A percentile compares a stretch with the other conserved stretches of the same genome.
Evolutionary conservation across 2,797 vertebrate genomes (phyloP).

Genomic region (Sebastes cheni): DNA sequence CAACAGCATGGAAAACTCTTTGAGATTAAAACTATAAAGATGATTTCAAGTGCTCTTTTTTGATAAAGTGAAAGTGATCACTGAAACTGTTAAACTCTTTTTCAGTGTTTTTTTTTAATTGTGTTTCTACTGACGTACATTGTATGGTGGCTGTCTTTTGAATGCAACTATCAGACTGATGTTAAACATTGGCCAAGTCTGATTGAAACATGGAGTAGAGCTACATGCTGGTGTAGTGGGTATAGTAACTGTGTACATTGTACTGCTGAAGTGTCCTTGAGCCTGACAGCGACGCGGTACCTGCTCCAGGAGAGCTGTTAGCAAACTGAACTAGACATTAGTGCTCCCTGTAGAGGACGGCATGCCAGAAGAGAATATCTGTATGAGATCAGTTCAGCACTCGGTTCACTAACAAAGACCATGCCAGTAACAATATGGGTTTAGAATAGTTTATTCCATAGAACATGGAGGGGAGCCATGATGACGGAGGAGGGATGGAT

Average conservation of each 20-base stretch:
- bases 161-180: not conserved
- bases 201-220: not conserved
- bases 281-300: conserved; percentile 1
- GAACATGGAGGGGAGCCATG: too few species aligned
- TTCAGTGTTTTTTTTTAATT: not conserved
- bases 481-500: too few species aligned
- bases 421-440: too few species aligned
- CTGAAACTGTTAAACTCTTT: not conserved
- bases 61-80: not conserved
- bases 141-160: not conserved
- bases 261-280: conserved; percentile 20
- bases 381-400: not conserved
- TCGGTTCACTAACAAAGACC: not conserved
- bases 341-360: not conserved
- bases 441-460: too few species aligned
- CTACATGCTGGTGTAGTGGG: not conserved
- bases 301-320: not conserved
- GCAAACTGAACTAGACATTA: conserved; percentile 8
- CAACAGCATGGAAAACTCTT: not conserved
- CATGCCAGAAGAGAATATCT: not conserved
- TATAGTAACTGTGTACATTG: not conserved
- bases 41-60: not conserved
- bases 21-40: not conserved
- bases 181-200: not conserved
- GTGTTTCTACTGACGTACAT: not conserved